Base-by-base conservation (phyloP, 2,888 invertebrate genomes). In the Chrysolina haemoptera region DNA sequence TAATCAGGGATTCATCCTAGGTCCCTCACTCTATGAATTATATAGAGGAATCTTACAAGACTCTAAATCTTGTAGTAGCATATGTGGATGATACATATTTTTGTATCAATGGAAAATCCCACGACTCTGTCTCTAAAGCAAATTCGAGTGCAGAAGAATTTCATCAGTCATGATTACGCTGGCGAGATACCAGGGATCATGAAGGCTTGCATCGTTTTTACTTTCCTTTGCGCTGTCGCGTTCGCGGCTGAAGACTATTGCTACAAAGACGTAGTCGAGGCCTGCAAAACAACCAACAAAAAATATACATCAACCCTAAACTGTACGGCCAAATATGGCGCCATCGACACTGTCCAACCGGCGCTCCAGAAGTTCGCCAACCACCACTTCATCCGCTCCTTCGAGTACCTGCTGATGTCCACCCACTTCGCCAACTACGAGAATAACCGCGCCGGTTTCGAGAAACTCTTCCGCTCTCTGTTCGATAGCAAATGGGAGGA, bases 341-440 rank as follows among this genome's bases (percentile, higher is more conserved):
- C 89, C 40, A 91, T 92, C 78, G 89, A 89, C 0, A 85, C 87
- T 5, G 89, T 92, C 5, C 80, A 88, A 74, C 69, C 88, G 83
- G 86, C 91, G 84, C 67, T 91, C 0, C 90, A 90, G 80, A 81
- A 82, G 20, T 94, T 91, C 84, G 91, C 90, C 59, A 93, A 92
- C 82, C 87, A 91, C 1, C 93, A 95, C 80, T 88, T 96, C 41
- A 90, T 91, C 69, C 89, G 92, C n/a, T 95, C 94, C 0, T 95
- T 92, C 83, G 93, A 95, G 76, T 95, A 93, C 82, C 89, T 96
- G 12, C 88, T 95, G 1, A 90, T 95, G 86, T 91, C 95, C 0
- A 91, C 94, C 0, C 92, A 94, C 86, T 96, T 93, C 87, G 93
- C 93, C 82, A 94, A 94, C 83, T 95, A 93, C 86, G 91, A 93